Conservation (phyloP, 1,140 invertebrate species). For the Zaprionus nigranus region DNA sequence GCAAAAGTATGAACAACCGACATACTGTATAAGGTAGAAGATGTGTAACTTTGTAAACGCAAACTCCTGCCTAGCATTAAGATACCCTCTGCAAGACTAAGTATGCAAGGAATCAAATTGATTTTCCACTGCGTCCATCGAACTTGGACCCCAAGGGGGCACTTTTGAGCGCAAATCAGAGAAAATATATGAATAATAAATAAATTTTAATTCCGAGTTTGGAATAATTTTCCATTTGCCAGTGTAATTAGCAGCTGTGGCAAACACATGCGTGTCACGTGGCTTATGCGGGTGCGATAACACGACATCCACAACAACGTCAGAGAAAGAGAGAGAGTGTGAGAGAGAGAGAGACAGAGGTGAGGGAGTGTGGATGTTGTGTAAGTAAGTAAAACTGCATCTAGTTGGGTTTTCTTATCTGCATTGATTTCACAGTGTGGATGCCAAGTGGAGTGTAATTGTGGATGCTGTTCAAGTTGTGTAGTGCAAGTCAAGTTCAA, state of each 20-base stretch:
- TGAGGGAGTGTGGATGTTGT: slow-evolving; percentile 8
- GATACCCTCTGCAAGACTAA: too few relatives aligned
- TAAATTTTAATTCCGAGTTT: neutral
- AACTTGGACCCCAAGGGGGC: too few relatives aligned
- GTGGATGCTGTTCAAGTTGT: too few relatives aligned
- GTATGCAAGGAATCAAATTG: too few relatives aligned
- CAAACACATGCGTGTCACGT: slow-evolving; percentile 38
- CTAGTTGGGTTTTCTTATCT: slow-evolving; percentile 24
- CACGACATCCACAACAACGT: neutral
- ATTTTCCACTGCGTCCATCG: too few relatives aligned
- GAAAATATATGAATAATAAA: neutral
- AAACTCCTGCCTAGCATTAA: too few relatives aligned
- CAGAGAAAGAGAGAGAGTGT: neutral
- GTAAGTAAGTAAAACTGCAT: slow-evolving; percentile 30
- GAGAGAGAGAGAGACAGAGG: neutral
- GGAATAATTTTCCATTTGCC: slow-evolving; percentile 30
- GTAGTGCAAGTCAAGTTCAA: too few relatives aligned
- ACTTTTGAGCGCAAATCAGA: neutral
- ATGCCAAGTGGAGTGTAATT: too few relatives aligned
- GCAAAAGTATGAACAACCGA: too few relatives aligned
- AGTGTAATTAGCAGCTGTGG: slow-evolving; percentile 22
- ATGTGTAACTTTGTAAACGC: too few relatives aligned
- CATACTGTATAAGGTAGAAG: too few relatives aligned
- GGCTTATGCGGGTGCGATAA: slow-evolving; percentile 1
- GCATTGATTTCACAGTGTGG: slow-evolving; percentile 1